Conservation (phyloP, 2,888 invertebrate species). For the Pristionchus maxplancki region DNA sequence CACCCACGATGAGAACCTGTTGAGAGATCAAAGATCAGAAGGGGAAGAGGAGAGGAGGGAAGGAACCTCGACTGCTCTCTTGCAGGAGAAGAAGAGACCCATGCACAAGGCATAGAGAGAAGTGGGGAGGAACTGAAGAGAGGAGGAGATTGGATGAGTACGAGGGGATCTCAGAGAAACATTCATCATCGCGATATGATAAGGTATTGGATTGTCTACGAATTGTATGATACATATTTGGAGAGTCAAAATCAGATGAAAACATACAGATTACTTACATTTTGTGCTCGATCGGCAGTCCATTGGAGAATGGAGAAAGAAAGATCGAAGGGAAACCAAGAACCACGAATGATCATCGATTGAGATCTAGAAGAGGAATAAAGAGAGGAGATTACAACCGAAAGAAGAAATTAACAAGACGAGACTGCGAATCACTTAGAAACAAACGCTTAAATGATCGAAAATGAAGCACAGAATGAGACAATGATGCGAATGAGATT, state of each 20-base stretch:
- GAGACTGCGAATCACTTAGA: too few species aligned
- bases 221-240: too few species aligned
- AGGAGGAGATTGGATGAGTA: not conserved
- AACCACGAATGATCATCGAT: constrained; percentile 34
- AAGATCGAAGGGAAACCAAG: constrained; percentile 11
- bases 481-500: not conserved
- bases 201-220: not conserved
- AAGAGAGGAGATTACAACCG: not conserved
- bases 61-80: constrained; percentile 56
- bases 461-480: too few species aligned
- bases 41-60: not conserved
- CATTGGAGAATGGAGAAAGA: constrained; percentile 24
- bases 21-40: constrained; percentile 77
- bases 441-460: not conserved
- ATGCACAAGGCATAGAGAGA: constrained; percentile 38
- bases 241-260: too few species aligned
- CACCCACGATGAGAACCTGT: constrained; percentile 87
- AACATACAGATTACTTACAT: too few species aligned
- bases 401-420: not conserved
- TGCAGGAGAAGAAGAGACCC: constrained; percentile 57
- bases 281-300: constrained; percentile 27
- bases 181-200: not conserved
- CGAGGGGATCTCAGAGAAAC: constrained; percentile 5
- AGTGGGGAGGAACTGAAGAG: not conserved
- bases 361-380: not conserved